Evolutionary conservation across 30 jellyfish, hydroid and myxozoan genomes (phyloP), one percentile per base, ranked within the genome.

Genomic region (Cassiopea andromeda): DNA sequence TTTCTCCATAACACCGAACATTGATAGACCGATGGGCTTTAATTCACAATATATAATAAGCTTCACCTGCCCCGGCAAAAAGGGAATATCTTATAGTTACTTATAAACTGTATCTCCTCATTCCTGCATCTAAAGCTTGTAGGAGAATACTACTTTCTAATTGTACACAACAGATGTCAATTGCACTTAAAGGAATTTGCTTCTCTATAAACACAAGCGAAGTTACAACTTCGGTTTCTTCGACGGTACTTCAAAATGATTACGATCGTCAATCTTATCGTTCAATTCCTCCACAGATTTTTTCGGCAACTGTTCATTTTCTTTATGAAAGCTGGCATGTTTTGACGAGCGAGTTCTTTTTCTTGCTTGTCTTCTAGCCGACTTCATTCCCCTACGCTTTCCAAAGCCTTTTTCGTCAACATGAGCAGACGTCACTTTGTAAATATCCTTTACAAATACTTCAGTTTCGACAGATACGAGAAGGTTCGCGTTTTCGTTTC

Each of bases 391-490:
- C 79, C 14, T 70, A 38, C 1, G 19, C 54, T 15, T 70, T 43
- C 79, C 79, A 17, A 70, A 38, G 57, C 54, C 79, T 43, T 70
- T 70, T 43, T 77, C 86, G 48, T 77, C 86, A 6, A 77, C 18
- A 48, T 69, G 86, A 1, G 86, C 86, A 2, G 86, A 77, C 7
- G 86, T 77, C 7, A 47, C 86, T 48, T 77, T 77, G 86, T 77
- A 77, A 2, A 77, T 77, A 58, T 77, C 86, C n/a, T 77, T 77
- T 57, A 77, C 86, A 48, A 77, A 77, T 27, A 77, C 86, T n/a
- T 77, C 86, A 48, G 86, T 77, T 27, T 77, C 86, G 44, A 77
- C 86, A 14, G 86, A 77, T n/a, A 77, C 86, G 50, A 77, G 86
- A 1, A 77, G 75, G 15, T 77, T 77, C 75, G 75, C 79, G 16